Conservation (phyloP, 2,113 vertebrate species). For the Phyllopteryx taeniolatus region DNA sequence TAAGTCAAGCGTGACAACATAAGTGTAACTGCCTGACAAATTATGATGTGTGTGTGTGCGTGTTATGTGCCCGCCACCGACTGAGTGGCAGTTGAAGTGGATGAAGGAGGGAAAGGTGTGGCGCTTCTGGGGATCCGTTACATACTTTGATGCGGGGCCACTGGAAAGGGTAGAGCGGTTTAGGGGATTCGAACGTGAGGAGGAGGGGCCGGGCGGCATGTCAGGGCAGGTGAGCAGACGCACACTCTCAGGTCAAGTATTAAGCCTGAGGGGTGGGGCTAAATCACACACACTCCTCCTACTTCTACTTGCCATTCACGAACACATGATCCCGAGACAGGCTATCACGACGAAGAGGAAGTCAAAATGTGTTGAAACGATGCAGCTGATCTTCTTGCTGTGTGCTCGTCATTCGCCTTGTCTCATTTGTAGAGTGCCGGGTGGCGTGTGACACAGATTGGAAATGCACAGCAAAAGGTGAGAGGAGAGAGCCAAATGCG, state of each 20-base stretch:
- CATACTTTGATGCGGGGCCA: conserved; percentile 72
- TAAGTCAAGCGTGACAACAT: conserved; percentile 21
- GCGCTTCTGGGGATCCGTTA: conserved; percentile 66
- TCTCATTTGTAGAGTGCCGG: conserved; percentile 13
- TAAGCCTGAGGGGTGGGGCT: conserved; percentile 51
- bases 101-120: conserved; percentile 65
- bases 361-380: conserved; percentile 35
- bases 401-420: conserved; percentile 1
- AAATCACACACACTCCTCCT: conserved; percentile 44
- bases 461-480: conserved; percentile 65
- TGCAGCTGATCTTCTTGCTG: conserved; percentile 36
- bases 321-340: conserved; percentile 22
- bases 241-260: conserved; percentile 57
- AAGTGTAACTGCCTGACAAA: conserved; percentile 45
- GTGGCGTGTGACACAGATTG: conserved; percentile 54
- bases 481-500: conserved; percentile 54
- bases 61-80: conserved; percentile 30
- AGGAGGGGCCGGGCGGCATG: conserved; percentile 41
- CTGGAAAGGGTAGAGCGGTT: conserved; percentile 16
- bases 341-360: conserved; percentile 2
- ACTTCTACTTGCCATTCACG: conserved; percentile 28
- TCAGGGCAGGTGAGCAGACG: conserved; percentile 67
- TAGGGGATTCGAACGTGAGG: background rate
- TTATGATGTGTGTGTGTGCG: conserved; percentile 25
- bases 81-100: conserved; percentile 46